Base-by-base conservation (phyloP, 2,113 vertebrate genomes). In the Zosterops pallidus region DNA sequence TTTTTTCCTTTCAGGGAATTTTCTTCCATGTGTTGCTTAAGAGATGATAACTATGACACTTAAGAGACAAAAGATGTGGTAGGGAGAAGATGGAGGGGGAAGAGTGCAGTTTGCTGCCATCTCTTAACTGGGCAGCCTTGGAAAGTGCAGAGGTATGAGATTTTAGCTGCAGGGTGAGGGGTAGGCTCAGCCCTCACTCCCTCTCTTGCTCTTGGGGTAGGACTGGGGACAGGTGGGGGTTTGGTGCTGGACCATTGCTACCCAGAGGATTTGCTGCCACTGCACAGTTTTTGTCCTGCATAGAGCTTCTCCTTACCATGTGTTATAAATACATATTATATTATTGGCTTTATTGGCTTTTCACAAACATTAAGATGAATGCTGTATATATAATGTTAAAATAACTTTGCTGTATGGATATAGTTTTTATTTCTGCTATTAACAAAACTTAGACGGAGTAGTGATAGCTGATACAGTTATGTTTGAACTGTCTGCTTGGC, bases 141-240 rank as follows among this genome's bases (percentile, higher is more conserved):
- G 68, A 11, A 63, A 55, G 4, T 46, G 21, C 26, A 33, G 28
- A 26, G 3, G 22, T 28, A 55, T 0, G 0, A 63, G 33, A 46
- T 46, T 55, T 46, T 46, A 41, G 13, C 47, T 53, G 47, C 1
- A 2, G 22, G 3, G 2, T 39, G 41, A 72, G 18, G 26, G 17
- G 18, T 46, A 22, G 57, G 49, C 22, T 55, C 0, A 0, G 22
- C 39, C 68, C 33, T 22, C 6, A 1, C 17, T 19, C 1, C 0
- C 41, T 16, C 15, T 42, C 42, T 49, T 6, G 5, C 31, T 44
- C 16, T 63, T 26, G 28, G 26, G 26, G 37, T 55, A 1, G 0
- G 14, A 25, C 25, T 39, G 26, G 14, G 39, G 44, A 35, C 33
- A 33, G 39, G 16, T 62, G 56, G 17, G 8, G 33, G 37, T 63